A percentile compares a stretch with the other conserved stretches of the same genome.
These are phyloP conservation scores for Dendrocopos noguchii DNA, from an alignment of 2,113 vertebrate species.

Conservation along the genomic window DNA sequence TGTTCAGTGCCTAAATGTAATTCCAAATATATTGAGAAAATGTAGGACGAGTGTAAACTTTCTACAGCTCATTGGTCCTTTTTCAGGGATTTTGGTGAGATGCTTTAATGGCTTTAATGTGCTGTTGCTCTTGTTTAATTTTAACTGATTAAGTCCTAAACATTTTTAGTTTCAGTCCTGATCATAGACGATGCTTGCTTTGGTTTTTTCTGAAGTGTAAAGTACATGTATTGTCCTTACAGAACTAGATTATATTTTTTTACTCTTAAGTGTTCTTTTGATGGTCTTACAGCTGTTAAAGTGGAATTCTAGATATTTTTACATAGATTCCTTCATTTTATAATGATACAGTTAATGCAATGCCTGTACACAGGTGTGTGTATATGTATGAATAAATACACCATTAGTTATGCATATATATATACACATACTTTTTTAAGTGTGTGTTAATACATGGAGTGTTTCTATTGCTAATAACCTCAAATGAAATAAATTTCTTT, in stretches of 20 bases:
- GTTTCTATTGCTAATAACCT: neutral
- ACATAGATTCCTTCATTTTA: neutral
- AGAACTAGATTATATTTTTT: neutral
- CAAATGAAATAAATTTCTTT: neutral
- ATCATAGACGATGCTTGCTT: neutral
- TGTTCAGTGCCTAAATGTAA: neutral
- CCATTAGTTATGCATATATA: too few species aligned
- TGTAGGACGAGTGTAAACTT: neutral
- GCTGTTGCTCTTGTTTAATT: neutral
- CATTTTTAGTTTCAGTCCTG: neutral
- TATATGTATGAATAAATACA: neutral
- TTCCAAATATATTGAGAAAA: neutral
- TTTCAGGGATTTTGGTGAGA: neutral
- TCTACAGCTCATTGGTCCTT: neutral
- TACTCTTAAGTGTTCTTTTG: neutral
- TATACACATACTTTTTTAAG: fast-evolving
- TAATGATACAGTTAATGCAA: neutral
- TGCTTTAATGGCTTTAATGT: neutral
- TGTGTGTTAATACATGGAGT: neutral
- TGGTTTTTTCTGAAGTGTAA: neutral
- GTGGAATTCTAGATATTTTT: neutral
- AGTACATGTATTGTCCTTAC: neutral
- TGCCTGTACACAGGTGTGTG: neutral
- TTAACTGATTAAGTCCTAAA: neutral
- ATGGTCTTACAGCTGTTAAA: neutral